Evolutionary conservation across 2,888 invertebrate species (phyloP).

Genomic region (Scotopteryx bipunctaria): DNA sequence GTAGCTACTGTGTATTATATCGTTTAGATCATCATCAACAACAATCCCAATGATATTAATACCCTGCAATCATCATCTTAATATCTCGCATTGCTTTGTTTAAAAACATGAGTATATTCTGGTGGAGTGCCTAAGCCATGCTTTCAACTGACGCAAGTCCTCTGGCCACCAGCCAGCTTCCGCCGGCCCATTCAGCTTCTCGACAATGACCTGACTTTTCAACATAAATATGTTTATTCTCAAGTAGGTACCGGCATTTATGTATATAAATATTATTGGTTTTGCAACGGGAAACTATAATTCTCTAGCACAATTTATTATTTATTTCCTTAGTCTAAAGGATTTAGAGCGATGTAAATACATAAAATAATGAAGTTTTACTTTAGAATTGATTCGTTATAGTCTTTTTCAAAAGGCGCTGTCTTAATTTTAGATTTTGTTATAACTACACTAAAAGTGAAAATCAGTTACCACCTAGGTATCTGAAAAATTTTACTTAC

Average conservation of each 20-base stretch:
- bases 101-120: conserved; percentile 28
- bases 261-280: conserved; percentile 24
- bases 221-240: conserved; percentile 46
- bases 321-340: neutral
- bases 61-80: conserved; percentile 12
- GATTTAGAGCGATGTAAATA: too few species aligned
- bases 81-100: conserved; percentile 31
- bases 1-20: too few species aligned
- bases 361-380: too few species aligned
- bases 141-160: conserved; percentile 64
- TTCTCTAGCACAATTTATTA: neutral
- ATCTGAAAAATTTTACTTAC: too few species aligned
- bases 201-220: conserved; percentile 77
- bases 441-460: too few species aligned
- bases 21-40: neutral
- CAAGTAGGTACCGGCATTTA: conserved; percentile 11
- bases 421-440: too few species aligned
- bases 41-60: conserved; percentile 7
- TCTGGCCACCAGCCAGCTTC: conserved; percentile 71
- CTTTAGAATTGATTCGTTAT: too few species aligned
- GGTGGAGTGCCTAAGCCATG: conserved; percentile 27
- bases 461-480: too few species aligned
- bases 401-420: too few species aligned
- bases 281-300: conserved; percentile 15
- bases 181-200: conserved; percentile 73